Base-by-base conservation (phyloP, 2,113 vertebrate genomes). In the Barnardius zonarius region DNA sequence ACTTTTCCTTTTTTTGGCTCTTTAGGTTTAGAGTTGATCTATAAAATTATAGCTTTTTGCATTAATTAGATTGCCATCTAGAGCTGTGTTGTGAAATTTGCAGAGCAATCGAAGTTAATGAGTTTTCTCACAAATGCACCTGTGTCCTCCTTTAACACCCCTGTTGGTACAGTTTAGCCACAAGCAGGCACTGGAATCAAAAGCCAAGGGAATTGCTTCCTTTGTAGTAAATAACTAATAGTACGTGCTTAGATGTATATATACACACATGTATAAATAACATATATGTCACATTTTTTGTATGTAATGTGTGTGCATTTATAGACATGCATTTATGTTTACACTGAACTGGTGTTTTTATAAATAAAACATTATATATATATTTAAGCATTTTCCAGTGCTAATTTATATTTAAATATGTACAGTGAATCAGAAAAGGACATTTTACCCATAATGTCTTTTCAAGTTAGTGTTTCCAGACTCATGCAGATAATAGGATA, bases 101-200 rank as follows among this genome's bases (percentile, higher is more conserved):
- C 75, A 90, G 88, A 93, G 90, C 79, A 80, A 72, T 70, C 92
- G 82, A 75, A 92, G 68, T 83, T 93, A 93, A 88, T 92, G 75
- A 91, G 51, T 72, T 93, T 92, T 80, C 63, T 85, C 68, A 46
- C 49, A 90, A 83, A 66, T 68, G 79, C 85, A 86, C 82, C 86
- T 95, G 87, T 93, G 92, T 35, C 68, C 66, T 91, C 48, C 63
- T 61, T 67, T 52, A 17, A 17, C n/a, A 4, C 30, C 31, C 13
- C 52, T 67, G 19, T 27, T 22, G 31, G 20, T 64, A 13, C 57
- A 59, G 46, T 19, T 35, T 39, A 77, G 28, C 31, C 73, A 49
- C 5, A 6, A 86, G 35, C 35, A 75, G 81, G 41, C 57, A 17
- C 43, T 72, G 68, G 30, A 83, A 30, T 74, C 46, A 39, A 43